A percentile compares a stretch with the other conserved stretches of the same genome.
Evolutionary conservation across 2,113 vertebrate species (phyloP).

Genomic region (Rhegmatorhina hoffmannsi): DNA sequence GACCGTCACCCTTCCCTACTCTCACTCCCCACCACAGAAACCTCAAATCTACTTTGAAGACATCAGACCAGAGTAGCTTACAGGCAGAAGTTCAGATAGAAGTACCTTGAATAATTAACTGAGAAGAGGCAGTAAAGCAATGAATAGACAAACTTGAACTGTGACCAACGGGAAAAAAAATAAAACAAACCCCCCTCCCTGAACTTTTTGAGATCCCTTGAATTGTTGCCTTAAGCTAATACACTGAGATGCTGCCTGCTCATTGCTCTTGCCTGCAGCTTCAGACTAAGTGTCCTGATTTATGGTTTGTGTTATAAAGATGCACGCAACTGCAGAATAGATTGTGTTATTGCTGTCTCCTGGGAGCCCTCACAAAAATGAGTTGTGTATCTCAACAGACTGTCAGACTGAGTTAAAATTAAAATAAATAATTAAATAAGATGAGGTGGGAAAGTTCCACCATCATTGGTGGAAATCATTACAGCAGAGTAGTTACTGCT

Average conservation of each 20-base stretch:
- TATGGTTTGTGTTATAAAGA: neutral
- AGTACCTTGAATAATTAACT: neutral
- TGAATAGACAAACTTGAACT: neutral
- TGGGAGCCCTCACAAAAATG: conserved; percentile 6
- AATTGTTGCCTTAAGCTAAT: neutral
- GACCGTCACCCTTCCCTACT: accelerated
- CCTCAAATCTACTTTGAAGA: neutral
- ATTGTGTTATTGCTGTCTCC: neutral
- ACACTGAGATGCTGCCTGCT: neutral
- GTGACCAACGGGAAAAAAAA: neutral
- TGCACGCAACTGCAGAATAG: neutral
- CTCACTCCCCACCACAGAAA: neutral
- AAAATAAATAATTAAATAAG: conserved; percentile 63
- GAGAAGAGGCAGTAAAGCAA: neutral
- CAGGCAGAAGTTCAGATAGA: neutral
- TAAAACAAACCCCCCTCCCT: neutral
- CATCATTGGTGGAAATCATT: conserved; percentile 19
- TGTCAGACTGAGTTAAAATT: conserved; percentile 2
- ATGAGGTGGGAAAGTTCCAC: neutral
- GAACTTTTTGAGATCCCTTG: neutral
- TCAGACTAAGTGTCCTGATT: neutral
- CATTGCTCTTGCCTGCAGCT: neutral
- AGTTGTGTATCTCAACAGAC: neutral
- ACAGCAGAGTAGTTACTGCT: neutral
- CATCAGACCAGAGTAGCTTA: neutral